Percentiles rank a stretch among this genome's conserved stretches.
Evolutionary conservation across 2,113 vertebrate species (phyloP).

Genomic region (Myocastor coypus): DNA sequence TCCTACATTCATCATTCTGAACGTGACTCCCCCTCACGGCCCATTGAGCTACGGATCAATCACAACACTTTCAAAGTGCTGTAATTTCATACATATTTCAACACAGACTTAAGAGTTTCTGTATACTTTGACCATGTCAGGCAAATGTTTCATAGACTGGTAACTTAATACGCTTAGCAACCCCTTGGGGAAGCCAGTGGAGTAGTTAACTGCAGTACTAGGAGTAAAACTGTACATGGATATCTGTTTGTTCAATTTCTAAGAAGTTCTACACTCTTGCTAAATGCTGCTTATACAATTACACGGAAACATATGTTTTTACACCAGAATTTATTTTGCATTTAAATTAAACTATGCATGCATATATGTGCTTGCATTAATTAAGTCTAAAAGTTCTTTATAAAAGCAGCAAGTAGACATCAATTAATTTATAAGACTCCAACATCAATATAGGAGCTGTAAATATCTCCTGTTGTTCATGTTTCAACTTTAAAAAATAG

Average conservation of each 20-base stretch:
- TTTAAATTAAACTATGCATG: conserved; percentile 29
- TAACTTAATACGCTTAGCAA: conserved; percentile 50
- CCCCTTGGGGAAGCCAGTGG: neutral
- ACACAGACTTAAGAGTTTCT: conserved; percentile 63
- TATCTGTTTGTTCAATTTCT: conserved; percentile 25
- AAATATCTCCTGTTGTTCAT: conserved; percentile 57
- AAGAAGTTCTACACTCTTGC: conserved; percentile 43
- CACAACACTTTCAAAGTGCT: conserved; percentile 66
- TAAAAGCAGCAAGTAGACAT: neutral
- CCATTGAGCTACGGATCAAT: conserved; percentile 58
- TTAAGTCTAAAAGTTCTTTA: neutral
- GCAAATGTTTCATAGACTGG: conserved; percentile 39
- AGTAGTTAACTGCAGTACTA: neutral
- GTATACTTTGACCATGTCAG: conserved; percentile 42
- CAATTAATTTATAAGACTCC: conserved; percentile 34
- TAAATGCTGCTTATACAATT: conserved; percentile 17
- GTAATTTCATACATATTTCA: conserved; percentile 74
- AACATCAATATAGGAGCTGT: conserved; percentile 49
- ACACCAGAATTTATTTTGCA: conserved; percentile 57
- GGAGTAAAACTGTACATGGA: conserved; percentile 40
- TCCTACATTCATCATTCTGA: conserved; percentile 69
- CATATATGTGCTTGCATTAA: neutral
- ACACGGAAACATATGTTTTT: conserved; percentile 52
- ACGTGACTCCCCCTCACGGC: conserved; percentile 46
- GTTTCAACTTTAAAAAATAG: conserved; percentile 58